Evolutionary conservation across 2,888 invertebrate species (phyloP), one percentile per base, ranked within the genome.

Genomic region (Priocnemis perturbator): DNA sequence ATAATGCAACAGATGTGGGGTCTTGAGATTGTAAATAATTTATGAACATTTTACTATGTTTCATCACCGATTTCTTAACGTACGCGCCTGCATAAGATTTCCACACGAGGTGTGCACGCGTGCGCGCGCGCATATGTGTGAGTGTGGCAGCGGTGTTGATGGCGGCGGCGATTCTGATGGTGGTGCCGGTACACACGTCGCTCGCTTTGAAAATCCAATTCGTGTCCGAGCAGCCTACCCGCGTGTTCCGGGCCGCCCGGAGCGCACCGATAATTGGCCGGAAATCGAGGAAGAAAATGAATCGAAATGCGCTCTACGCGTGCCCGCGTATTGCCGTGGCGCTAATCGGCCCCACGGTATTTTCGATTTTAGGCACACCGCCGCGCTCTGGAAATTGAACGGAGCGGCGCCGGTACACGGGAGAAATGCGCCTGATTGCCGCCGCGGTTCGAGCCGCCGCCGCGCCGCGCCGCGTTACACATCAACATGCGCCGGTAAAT

Each of bases 211-310:
- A 74, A 82, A 81, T 79, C 70, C 76, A 75, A 82, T 82, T 78
- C 60, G 53, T n/a, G 17, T 19, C 50, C 59, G 52, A 48, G 62
- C 57, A 48, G 62, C 57, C 72, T 62, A 62, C 64, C 65, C 60
- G 30, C 67, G 67, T 47, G 74, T 64, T 65, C 37, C 58, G 26
- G 17, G 19, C 7, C 44, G 57, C 73, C 57, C 56, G 63, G 55
- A 61, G 70, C 69, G 63, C 73, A 60, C 62, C 71, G 67, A 74
- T 81, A 80, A 83, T 83, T 79, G 72, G 55, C 73, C 78, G 78
- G 78, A 79, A 82, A 82, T 78, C 73, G 74, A 81, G 67, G 75
- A 81, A 79, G 79, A 79, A 81, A 78, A 79, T 78, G 79, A 78
- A 76, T 76, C 77, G 78, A 64, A 73, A 70, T 65, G 73, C 56